phyloP scores from a whole-genome alignment of 2,113 vertebrate species.

The Gadus macrocephalus region DNA sequence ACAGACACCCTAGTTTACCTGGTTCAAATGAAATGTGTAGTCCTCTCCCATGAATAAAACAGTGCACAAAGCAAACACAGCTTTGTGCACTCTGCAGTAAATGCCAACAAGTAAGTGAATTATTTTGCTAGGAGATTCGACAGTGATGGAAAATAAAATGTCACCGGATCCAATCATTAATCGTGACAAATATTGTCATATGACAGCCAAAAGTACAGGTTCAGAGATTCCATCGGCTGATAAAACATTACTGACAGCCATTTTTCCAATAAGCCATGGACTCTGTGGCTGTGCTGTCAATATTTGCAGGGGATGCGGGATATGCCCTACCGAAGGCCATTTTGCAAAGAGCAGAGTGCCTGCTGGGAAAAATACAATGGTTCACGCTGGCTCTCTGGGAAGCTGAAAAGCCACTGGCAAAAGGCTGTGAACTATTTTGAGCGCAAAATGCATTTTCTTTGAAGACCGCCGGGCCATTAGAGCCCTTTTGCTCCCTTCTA shows the following conservation, averaged over 20 bases:
- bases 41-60: conserved; percentile 48
- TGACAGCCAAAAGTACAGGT: conserved; percentile 67
- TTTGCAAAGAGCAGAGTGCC: conserved; percentile 70
- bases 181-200: conserved; percentile 67
- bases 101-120: conserved; percentile 64
- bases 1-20: conserved; percentile 20
- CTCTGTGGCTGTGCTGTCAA: conserved; percentile 61
- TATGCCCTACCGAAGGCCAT: conserved; percentile 68
- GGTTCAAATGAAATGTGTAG: conserved; percentile 35
- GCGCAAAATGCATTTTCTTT: conserved; percentile 80
- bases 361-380: conserved; percentile 80
- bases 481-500: conserved; percentile 77
- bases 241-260: conserved; percentile 71
- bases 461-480: conserved; percentile 75
- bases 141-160: conserved; percentile 66
- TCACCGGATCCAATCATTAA: conserved; percentile 68
- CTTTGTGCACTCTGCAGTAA: conserved; percentile 49
- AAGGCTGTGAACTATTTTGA: conserved; percentile 81
- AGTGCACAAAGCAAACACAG: conserved; percentile 28
- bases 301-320: conserved; percentile 70
- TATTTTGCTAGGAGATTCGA: conserved; percentile 49
- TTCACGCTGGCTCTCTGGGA: conserved; percentile 75
- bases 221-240: conserved; percentile 65
- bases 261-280: conserved; percentile 75
- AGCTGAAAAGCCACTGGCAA: conserved; percentile 75